Conservation (phyloP, 2,113 vertebrate species). For the Oncorhynchus kisutch region DNA sequence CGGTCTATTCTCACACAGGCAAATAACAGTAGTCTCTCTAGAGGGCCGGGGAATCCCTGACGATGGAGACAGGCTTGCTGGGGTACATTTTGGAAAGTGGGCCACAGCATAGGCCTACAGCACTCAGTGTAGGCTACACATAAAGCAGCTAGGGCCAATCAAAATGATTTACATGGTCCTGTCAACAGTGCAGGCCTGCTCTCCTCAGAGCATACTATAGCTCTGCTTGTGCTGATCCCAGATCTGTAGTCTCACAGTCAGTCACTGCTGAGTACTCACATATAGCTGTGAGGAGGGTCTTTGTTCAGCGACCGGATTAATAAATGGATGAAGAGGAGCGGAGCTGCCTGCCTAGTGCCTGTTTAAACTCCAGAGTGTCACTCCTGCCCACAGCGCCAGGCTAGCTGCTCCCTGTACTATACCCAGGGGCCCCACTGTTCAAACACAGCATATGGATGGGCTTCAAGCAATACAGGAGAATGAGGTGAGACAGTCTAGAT, state of each 20-base stretch:
- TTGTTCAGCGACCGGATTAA: conserved; percentile 18
- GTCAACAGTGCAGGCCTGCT: background rate
- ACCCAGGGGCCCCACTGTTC: background rate
- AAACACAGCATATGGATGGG: conserved; percentile 4
- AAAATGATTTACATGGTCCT: background rate
- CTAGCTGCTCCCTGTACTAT: background rate
- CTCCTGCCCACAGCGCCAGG: conserved; percentile 44
- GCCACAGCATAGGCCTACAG: background rate
- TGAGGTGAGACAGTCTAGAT: background rate
- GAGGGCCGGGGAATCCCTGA: background rate
- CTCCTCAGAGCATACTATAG: background rate
- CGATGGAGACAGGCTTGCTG: background rate
- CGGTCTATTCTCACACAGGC: background rate
- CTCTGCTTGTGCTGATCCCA: background rate
- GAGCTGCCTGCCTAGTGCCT: conserved; percentile 3
- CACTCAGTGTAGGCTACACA: background rate
- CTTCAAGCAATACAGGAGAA: conserved; percentile 25
- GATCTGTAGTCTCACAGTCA: background rate
- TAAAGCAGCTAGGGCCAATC: background rate
- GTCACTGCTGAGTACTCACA: background rate
- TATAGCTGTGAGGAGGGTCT: conserved; percentile 13
- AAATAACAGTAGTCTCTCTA: background rate
- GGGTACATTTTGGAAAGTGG: background rate
- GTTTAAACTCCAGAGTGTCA: conserved; percentile 8
- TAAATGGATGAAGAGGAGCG: conserved; percentile 28